Evolutionary conservation across 2,888 invertebrate genomes (phyloP).

Genomic region (Tricholauxania praeusta): DNA sequence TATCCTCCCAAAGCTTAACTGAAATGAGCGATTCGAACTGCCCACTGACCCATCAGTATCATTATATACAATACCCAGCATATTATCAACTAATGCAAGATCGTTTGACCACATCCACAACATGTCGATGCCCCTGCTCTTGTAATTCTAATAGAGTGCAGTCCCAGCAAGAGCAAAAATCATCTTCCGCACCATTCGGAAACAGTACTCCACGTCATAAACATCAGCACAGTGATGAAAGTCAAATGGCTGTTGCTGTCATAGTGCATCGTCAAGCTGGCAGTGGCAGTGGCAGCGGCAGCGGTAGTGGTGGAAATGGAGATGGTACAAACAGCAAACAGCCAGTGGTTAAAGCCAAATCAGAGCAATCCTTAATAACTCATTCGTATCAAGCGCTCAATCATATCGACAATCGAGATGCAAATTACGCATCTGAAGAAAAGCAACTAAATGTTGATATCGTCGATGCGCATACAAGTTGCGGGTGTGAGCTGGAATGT

Average conservation of each 20-base stretch:
- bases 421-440: constrained; percentile 37
- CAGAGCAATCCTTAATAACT: constrained; percentile 60
- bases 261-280: constrained; percentile 60
- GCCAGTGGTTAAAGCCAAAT: constrained; percentile 47
- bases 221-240: constrained; percentile 52
- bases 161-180: constrained; percentile 23
- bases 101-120: constrained; percentile 38
- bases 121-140: constrained; percentile 37
- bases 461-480: constrained; percentile 48
- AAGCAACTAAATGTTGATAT: constrained; percentile 48
- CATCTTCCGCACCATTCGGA: not conserved
- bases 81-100: constrained; percentile 38
- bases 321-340: constrained; percentile 27
- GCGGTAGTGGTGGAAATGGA: constrained; percentile 37
- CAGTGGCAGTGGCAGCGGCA: constrained; percentile 42
- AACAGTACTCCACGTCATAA: constrained; percentile 26
- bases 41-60: constrained; percentile 64
- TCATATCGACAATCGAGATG: not conserved
- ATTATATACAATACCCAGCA: constrained; percentile 64
- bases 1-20: constrained; percentile 77
- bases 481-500: constrained; percentile 62
- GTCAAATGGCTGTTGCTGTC: constrained; percentile 60
- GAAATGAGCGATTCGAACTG: constrained; percentile 53
- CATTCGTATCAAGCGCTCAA: constrained; percentile 63
- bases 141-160: constrained; percentile 28